These are phyloP conservation scores for Acipenser ruthenus DNA, from an alignment of 2,797 vertebrate genomes.

Conservation along the genomic window DNA sequence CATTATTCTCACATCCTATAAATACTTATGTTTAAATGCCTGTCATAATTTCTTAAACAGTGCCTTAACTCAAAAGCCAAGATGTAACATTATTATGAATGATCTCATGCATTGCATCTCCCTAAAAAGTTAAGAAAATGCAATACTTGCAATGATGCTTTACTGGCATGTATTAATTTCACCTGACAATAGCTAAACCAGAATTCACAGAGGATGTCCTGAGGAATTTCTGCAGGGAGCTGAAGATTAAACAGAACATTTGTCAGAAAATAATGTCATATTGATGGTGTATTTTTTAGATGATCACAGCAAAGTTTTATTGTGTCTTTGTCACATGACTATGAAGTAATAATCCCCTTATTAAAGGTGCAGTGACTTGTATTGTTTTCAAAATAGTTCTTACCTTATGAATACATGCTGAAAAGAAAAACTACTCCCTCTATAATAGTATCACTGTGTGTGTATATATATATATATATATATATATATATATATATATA, in stretches of 20 bases:
- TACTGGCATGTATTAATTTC: not conserved
- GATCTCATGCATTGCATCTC: not conserved
- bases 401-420: no score
- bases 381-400: no score
- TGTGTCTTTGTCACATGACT: no score
- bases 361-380: no score
- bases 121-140: not conserved
- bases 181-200: conserved; percentile 4
- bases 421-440: not conserved
- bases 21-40: not conserved
- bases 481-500: not conserved
- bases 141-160: not conserved
- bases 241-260: not conserved
- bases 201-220: not conserved
- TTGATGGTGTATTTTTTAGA: not conserved
- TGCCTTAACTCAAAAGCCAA: not conserved
- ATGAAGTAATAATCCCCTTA: no score
- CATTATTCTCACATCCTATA: conserved; percentile 1
- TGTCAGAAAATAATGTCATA: not conserved
- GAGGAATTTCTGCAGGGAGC: not conserved
- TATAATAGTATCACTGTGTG: not conserved
- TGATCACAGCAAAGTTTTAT: no score
- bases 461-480: not conserved
- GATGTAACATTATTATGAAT: not conserved
- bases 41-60: not conserved